Conservation (phyloP, 2,797 vertebrate genomes). For the Coranthus polyacanthus region DNA sequence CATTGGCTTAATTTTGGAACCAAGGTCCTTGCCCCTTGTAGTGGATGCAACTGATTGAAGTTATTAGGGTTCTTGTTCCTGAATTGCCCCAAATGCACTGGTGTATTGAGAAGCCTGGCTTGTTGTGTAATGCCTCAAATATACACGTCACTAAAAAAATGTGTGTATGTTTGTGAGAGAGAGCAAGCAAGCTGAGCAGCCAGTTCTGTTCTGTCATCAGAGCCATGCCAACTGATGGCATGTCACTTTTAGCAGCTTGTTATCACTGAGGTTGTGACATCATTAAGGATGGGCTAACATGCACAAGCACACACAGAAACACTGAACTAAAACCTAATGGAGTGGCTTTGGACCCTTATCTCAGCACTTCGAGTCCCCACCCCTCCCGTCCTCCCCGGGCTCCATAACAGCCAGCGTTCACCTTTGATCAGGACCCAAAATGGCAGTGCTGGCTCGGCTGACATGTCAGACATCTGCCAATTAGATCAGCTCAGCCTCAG, state of each 20-base stretch:
- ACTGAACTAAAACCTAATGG: slow-evolving; percentile 31
- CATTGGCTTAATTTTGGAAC: too few relatives aligned
- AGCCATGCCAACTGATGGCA: slow-evolving; percentile 42
- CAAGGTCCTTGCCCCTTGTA: too few relatives aligned
- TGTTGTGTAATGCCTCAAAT: too few relatives aligned
- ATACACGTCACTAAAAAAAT: too few relatives aligned
- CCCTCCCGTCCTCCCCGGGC: not conserved
- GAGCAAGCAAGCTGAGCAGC: too few relatives aligned
- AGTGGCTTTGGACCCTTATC: slow-evolving; percentile 46
- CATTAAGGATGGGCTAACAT: slow-evolving; percentile 20
- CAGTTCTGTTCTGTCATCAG: slow-evolving; percentile 11
- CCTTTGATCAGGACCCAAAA: slow-evolving; percentile 76
- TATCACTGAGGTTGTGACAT: slow-evolving; percentile 55
- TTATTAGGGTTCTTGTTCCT: too few relatives aligned
- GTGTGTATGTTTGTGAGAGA: too few relatives aligned
- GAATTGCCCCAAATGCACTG: too few relatives aligned
- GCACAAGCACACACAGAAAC: slow-evolving; percentile 9
- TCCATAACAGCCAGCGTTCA: slow-evolving; percentile 55
- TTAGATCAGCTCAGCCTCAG: slow-evolving; percentile 79
- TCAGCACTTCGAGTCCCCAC: slow-evolving; percentile 4
- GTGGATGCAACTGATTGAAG: too few relatives aligned
- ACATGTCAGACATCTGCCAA: slow-evolving; percentile 80
- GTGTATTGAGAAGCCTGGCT: too few relatives aligned
- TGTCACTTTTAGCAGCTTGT: slow-evolving; percentile 58
- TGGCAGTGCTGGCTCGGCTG: slow-evolving; percentile 67